phyloP scores from a whole-genome alignment of 1,140 invertebrate genomes.

The Chymomyza costata region DNA sequence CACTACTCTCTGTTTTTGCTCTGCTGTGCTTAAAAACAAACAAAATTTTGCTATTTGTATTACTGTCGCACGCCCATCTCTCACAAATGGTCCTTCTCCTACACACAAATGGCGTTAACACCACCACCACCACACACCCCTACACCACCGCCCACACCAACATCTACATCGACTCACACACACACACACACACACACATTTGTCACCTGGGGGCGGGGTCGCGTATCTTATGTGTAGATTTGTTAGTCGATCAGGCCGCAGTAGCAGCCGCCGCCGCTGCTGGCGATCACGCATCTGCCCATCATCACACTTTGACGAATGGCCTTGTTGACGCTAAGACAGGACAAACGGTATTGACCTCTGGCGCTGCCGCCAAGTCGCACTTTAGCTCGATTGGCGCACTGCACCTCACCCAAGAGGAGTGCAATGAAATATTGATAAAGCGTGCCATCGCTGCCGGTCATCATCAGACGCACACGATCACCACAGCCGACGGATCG shows the following conservation, averaged over 20 bases:
- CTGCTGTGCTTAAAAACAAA: too few species aligned
- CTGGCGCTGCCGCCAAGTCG: slow-evolving; percentile 66
- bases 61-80: too few species aligned
- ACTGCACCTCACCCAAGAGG: slow-evolving; percentile 83
- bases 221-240: slow-evolving; percentile 43
- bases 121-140: neutral
- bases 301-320: slow-evolving; percentile 66
- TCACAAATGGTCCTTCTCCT: too few species aligned
- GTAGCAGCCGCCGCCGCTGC: slow-evolving; percentile 52
- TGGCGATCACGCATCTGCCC: slow-evolving; percentile 47
- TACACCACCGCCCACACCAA: neutral
- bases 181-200: slow-evolving; percentile 15
- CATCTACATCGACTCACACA: slow-evolving; percentile 1
- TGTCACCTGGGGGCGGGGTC: slow-evolving; percentile 41
- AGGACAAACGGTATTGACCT: slow-evolving; percentile 71
- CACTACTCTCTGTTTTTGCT: slow-evolving; percentile 42
- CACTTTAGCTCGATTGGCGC: slow-evolving; percentile 81
- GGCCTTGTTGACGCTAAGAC: slow-evolving; percentile 73
- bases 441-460: slow-evolving; percentile 77
- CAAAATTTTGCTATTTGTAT: too few species aligned
- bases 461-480: slow-evolving; percentile 73
- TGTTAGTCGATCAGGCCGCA: slow-evolving; percentile 69
- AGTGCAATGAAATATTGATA: slow-evolving; percentile 86
- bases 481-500: slow-evolving; percentile 65
- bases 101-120: too few species aligned